Percentiles rank a stretch among this genome's conserved stretches.
Evolutionary conservation across 2,888 invertebrate species (phyloP).

Genomic region (Rhopalosiphum nymphaeae): DNA sequence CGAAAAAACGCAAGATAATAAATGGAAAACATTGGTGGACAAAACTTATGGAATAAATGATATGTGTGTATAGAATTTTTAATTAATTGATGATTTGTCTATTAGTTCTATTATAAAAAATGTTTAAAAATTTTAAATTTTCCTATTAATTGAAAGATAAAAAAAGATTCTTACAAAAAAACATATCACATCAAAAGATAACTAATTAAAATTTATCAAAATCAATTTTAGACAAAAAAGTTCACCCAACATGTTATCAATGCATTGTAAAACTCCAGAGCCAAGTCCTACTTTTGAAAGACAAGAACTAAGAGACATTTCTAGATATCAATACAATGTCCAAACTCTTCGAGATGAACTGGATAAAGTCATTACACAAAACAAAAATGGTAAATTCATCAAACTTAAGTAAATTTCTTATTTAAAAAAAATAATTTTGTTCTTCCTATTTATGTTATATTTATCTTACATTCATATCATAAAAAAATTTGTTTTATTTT

Average conservation of each 20-base stretch:
- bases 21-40: conserved; percentile 67
- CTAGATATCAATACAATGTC: conserved; percentile 37
- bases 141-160: background rate
- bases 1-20: conserved; percentile 67
- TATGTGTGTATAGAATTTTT: conserved; percentile 11
- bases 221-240: conserved; percentile 27
- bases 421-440: background rate
- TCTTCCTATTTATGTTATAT: background rate
- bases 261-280: conserved; percentile 47
- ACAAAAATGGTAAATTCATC: conserved; percentile 32
- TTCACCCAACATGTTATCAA: background rate
- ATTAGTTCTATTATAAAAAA: background rate
- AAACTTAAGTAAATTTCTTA: background rate
- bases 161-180: background rate
- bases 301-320: background rate
- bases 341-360: conserved; percentile 52
- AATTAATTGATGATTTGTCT: background rate
- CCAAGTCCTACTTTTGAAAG: conserved; percentile 52
- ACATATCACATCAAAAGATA: background rate
- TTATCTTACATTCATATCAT: background rate
- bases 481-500: background rate
- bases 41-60: conserved; percentile 66
- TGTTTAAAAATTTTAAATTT: background rate
- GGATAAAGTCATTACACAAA: conserved; percentile 48
- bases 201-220: background rate